These are phyloP conservation scores for Oncorhynchus gorbuscha DNA, from an alignment of 2,113 vertebrate genomes.

Conservation along the genomic window DNA sequence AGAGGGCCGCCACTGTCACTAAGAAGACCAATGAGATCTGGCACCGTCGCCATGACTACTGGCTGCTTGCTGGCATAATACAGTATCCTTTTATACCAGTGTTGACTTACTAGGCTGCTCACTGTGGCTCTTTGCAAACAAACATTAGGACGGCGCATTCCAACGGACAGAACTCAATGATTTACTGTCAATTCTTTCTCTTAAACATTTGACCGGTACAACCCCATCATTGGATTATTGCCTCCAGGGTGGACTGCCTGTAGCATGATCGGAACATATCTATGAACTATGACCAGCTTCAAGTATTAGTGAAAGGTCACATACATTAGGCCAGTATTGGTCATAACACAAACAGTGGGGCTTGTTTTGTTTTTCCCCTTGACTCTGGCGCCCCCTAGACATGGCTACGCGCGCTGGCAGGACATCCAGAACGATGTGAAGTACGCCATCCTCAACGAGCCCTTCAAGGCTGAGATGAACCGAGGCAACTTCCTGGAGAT, in stretches of 20 bases:
- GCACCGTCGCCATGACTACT: slow-evolving; percentile 98
- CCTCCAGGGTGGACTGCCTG: too few species aligned
- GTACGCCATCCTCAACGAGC: slow-evolving; percentile 97
- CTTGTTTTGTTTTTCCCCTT: slow-evolving; percentile 71
- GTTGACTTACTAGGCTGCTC: background rate
- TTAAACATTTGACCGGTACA: too few species aligned
- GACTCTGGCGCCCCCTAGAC: slow-evolving; percentile 75
- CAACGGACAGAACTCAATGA: background rate
- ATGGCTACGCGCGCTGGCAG: slow-evolving; percentile 98
- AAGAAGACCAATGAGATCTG: slow-evolving; percentile 98
- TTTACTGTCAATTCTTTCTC: too few species aligned
- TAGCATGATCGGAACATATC: slow-evolving; percentile 68
- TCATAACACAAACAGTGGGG: too few species aligned
- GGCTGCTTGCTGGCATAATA: slow-evolving; percentile 96
- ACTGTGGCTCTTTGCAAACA: too few species aligned
- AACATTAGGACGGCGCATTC: background rate
- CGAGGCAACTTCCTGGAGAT: slow-evolving; percentile 97
- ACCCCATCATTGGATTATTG: too few species aligned
- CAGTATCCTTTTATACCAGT: slow-evolving; percentile 90
- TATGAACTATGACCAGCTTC: too few species aligned
- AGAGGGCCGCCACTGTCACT: slow-evolving; percentile 93
- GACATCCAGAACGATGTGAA: slow-evolving; percentile 97
- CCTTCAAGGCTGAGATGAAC: slow-evolving; percentile 98
- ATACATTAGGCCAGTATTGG: too few species aligned
- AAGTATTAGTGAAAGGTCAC: too few species aligned